Conservation (phyloP, 2,888 invertebrate genomes). For the Entomobrya multifasciata region DNA sequence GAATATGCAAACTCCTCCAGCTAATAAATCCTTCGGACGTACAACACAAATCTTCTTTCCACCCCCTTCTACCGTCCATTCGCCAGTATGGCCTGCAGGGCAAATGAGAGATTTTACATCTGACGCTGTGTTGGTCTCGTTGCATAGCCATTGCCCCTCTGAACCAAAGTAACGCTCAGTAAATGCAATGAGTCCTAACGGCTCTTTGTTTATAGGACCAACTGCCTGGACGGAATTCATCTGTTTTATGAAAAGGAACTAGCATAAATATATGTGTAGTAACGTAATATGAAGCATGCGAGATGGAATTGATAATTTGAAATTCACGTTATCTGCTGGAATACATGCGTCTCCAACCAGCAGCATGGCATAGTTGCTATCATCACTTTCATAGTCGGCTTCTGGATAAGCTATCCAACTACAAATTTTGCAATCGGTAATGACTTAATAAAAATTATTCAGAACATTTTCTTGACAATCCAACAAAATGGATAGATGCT, state of each 20-base stretch:
- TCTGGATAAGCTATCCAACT: conserved; percentile 59
- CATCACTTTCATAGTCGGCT: not conserved
- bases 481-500: too few relatives aligned
- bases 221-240: conserved; percentile 48
- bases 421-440: not conserved
- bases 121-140: not conserved
- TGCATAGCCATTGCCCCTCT: not conserved
- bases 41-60: conserved; percentile 33
- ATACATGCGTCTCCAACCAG: conserved; percentile 52
- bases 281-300: too few relatives aligned
- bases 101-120: conserved; percentile 44
- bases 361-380: conserved; percentile 10
- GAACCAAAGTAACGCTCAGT: conserved; percentile 23
- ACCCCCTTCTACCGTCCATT: conserved; percentile 53
- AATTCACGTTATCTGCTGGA: conserved; percentile 48
- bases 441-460: too few relatives aligned
- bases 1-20: conserved; percentile 50
- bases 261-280: too few relatives aligned
- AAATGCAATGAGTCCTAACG: conserved; percentile 23
- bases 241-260: not conserved
- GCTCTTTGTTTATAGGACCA: conserved; percentile 16
- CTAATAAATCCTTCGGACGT: conserved; percentile 28
- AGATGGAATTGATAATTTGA: too few relatives aligned
- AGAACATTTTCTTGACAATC: too few relatives aligned
- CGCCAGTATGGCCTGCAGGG: not conserved